Evolutionary conservation across 2,113 vertebrate genomes (phyloP).

Genomic region (Misgurnus anguillicaudatus): DNA sequence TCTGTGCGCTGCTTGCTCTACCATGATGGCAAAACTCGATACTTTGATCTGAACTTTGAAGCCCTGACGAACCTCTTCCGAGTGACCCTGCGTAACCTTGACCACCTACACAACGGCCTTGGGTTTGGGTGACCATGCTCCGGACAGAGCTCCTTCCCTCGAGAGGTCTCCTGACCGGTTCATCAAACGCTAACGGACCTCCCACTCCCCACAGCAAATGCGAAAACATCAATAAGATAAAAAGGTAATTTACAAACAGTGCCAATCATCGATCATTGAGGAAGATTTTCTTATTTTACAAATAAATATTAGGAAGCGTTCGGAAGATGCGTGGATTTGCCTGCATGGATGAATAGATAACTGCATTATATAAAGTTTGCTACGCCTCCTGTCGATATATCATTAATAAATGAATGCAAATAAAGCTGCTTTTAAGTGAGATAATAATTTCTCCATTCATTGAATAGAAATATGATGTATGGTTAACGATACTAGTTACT

Average conservation of each 20-base stretch:
- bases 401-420: conserved; percentile 49
- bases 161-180: conserved; percentile 73
- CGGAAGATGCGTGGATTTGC: neutral
- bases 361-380: conserved; percentile 35
- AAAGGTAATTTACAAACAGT: conserved; percentile 67
- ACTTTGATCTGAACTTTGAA: conserved; percentile 74
- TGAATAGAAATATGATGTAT: conserved; percentile 2
- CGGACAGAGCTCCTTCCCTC: conserved; percentile 72
- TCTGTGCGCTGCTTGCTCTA: conserved; percentile 71
- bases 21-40: conserved; percentile 70
- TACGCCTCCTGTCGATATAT: conserved; percentile 46
- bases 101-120: conserved; percentile 71
- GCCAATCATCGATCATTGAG: conserved; percentile 53
- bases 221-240: conserved; percentile 63
- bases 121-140: conserved; percentile 67
- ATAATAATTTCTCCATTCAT: conserved; percentile 14
- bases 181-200: conserved; percentile 68
- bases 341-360: neutral
- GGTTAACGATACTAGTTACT: neutral
- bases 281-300: conserved; percentile 25
- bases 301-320: conserved; percentile 11
- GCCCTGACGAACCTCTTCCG: conserved; percentile 72
- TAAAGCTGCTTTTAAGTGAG: conserved; percentile 46
- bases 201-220: conserved; percentile 61
- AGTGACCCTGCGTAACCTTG: conserved; percentile 78